Conservation (phyloP, 2,797 vertebrate species). For the Enteromius afrohamiltoni region DNA sequence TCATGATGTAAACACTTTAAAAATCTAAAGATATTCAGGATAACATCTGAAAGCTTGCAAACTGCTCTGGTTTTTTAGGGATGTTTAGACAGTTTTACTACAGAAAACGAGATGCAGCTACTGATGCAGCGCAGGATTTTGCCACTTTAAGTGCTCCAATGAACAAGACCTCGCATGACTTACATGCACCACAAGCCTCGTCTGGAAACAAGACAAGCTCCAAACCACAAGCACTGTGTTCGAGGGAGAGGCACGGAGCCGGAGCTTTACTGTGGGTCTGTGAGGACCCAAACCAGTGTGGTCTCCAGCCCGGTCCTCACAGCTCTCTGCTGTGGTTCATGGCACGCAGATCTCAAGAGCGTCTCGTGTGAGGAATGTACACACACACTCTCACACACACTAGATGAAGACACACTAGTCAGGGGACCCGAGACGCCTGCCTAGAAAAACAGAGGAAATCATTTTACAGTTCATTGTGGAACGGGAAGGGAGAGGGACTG, state of each 20-base stretch:
- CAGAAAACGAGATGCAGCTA: background rate
- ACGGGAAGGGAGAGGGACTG: background rate
- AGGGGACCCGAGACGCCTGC: conserved; percentile 60
- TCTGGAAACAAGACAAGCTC: conserved; percentile 62
- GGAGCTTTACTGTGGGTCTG: conserved; percentile 1
- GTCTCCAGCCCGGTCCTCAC: conserved; percentile 67
- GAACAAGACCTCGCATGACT: conserved; percentile 69
- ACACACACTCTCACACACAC: conserved; percentile 51
- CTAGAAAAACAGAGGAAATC: conserved; percentile 58
- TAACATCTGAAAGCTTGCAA: background rate
- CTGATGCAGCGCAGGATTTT: background rate
- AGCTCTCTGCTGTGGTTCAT: conserved; percentile 46
- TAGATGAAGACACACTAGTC: conserved; percentile 55
- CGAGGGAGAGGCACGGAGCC: conserved; percentile 63
- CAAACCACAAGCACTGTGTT: conserved; percentile 42
- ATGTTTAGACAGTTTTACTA: background rate
- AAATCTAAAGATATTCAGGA: background rate
- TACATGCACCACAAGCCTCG: conserved; percentile 61
- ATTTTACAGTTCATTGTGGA: conserved; percentile 13
- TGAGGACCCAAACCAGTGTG: conserved; percentile 63
- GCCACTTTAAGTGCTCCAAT: background rate
- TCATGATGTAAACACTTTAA: background rate
- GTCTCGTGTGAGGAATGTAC: conserved; percentile 63
- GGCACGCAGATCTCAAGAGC: conserved; percentile 42
- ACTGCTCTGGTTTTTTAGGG: background rate